phyloP scores from a whole-genome alignment of 1,140 invertebrate genomes.

The Hestina assimilis region DNA sequence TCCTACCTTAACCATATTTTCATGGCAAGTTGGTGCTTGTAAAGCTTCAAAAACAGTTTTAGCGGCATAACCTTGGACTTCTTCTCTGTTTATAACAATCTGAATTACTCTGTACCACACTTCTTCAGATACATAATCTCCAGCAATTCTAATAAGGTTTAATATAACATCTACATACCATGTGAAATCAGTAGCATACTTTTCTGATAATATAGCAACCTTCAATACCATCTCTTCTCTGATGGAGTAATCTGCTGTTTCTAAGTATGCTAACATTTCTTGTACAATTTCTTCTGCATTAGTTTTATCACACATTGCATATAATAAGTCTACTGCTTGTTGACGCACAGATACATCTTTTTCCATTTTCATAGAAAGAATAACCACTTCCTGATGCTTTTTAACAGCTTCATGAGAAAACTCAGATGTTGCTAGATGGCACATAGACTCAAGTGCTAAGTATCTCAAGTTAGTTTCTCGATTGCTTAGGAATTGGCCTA shows the following conservation, averaged over 20 bases:
- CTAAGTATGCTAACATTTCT: constrained; percentile 99
- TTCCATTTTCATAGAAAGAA: constrained; percentile 99
- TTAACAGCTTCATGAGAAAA: constrained; percentile 99
- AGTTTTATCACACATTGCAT: constrained; percentile 99
- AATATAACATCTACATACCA: constrained; percentile 99
- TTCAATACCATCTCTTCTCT: constrained; percentile 99
- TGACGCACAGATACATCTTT: constrained; percentile 99
- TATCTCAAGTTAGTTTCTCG: constrained; percentile 99
- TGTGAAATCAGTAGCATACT: constrained; percentile 99
- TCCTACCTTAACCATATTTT: constrained; percentile 99
- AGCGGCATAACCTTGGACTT: constrained; percentile 99
- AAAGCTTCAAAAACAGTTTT: constrained; percentile 99
- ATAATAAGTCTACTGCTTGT: constrained; percentile 98
- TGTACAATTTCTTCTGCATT: constrained; percentile 99
- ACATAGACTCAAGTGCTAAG: constrained; percentile 99
- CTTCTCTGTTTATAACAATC: constrained; percentile 99
- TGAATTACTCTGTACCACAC: constrained; percentile 99
- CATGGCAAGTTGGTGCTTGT: constrained; percentile 99
- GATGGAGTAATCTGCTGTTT: constrained; percentile 99
- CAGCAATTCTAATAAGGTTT: constrained; percentile 99
- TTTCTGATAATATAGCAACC: constrained; percentile 99
- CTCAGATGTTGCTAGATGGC: constrained; percentile 98
- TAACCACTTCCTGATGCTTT: constrained; percentile 99
- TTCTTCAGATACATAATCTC: constrained; percentile 98
- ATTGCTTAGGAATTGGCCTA: constrained; percentile 99